Conservation (phyloP, 2,888 invertebrate species). For the Catocala sponsa region DNA sequence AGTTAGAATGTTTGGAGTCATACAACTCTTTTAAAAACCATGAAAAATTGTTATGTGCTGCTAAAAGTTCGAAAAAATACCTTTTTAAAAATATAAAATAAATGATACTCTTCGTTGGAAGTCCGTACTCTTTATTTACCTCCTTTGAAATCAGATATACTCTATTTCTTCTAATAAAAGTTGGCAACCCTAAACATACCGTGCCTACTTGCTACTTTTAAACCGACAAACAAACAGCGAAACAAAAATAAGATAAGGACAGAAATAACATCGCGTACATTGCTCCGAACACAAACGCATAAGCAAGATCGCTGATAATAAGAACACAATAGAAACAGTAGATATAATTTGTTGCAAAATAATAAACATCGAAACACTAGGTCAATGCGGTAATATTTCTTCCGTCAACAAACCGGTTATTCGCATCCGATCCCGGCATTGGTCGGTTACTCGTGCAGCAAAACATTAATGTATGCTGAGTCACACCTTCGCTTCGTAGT, state of each 20-base stretch:
- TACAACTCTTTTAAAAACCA: too few species aligned
- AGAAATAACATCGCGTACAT: not conserved
- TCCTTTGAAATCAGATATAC: too few species aligned
- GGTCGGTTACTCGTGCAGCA: slow-evolving; percentile 18
- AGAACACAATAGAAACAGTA: not conserved
- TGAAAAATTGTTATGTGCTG: too few species aligned
- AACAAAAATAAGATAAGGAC: slow-evolving; percentile 1
- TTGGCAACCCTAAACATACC: too few species aligned
- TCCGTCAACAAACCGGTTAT: slow-evolving; percentile 47
- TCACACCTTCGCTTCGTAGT: slow-evolving; percentile 26
- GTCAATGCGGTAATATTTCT: slow-evolving; percentile 45
- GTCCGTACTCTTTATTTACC: too few species aligned
- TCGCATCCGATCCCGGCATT: slow-evolving; percentile 17
- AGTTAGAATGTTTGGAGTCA: too few species aligned
- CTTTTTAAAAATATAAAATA: too few species aligned
- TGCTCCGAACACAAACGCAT: not conserved
- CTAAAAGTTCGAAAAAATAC: too few species aligned
- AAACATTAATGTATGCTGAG: slow-evolving; percentile 37
- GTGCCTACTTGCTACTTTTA: too few species aligned
- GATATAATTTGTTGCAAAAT: slow-evolving; percentile 21
- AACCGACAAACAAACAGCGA: too few species aligned
- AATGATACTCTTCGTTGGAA: too few species aligned
- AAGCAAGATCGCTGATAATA: not conserved
- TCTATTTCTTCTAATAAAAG: too few species aligned
- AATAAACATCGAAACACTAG: slow-evolving; percentile 38